These are phyloP conservation scores for Drosophila micromelanica DNA, from an alignment of 1,140 invertebrate genomes.

Conservation along the genomic window DNA sequence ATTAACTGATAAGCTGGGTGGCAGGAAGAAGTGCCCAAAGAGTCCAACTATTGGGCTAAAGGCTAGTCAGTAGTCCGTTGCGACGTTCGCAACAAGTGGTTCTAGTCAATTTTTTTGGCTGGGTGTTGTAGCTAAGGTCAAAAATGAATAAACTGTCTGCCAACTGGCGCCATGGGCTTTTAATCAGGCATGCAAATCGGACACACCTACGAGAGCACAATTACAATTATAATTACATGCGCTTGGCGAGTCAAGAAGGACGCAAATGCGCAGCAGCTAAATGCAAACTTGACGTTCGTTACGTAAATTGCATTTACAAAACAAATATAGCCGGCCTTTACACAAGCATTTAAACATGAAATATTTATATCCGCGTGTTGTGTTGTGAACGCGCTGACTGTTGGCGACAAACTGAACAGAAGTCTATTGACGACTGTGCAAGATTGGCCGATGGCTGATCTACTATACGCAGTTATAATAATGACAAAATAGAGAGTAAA, in stretches of 20 bases:
- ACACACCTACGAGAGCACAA: background rate
- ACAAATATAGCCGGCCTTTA: slow-evolving; percentile 25
- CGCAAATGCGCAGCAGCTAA: slow-evolving; percentile 33
- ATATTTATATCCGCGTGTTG: slow-evolving; percentile 50
- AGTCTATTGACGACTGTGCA: slow-evolving; percentile 10
- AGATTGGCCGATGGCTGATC: slow-evolving; percentile 27
- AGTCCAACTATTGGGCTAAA: no score
- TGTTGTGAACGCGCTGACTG: slow-evolving; percentile 31
- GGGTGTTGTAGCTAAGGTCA: slow-evolving; percentile 4
- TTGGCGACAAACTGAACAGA: slow-evolving; percentile 50
- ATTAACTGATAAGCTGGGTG: background rate
- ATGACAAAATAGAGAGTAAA: background rate
- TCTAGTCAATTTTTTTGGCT: background rate
- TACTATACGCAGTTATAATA: slow-evolving; percentile 13
- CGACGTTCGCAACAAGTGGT: background rate
- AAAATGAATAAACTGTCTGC: slow-evolving; percentile 15
- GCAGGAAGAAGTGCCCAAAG: no score
- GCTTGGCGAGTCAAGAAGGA: slow-evolving; percentile 1
- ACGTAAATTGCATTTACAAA: slow-evolving; percentile 57
- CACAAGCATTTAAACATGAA: slow-evolving; percentile 32
- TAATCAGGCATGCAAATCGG: background rate
- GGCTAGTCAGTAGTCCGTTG: no score
- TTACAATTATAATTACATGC: slow-evolving; percentile 11
- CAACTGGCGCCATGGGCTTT: slow-evolving; percentile 21
- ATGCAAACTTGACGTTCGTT: slow-evolving; percentile 34